Evolutionary conservation across 2,113 vertebrate species (phyloP), one percentile per base, ranked within the genome.

Genomic region (human): DNA sequence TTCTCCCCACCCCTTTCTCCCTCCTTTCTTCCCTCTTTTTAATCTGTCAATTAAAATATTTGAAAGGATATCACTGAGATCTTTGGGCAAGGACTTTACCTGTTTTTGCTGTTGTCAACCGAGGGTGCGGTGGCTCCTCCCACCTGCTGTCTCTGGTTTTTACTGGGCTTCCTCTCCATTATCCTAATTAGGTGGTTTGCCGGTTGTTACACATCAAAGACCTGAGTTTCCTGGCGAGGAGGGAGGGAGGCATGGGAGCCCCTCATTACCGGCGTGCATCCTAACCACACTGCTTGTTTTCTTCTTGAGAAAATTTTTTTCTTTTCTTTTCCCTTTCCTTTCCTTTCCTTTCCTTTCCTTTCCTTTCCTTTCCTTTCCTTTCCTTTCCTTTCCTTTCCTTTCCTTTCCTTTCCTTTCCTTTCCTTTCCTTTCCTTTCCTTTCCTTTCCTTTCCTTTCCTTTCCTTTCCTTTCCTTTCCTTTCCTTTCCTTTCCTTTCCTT

Each of bases 131-230:
- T 89, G 97, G 93, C 97, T 96, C 61, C 93, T 92, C 97, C 98
- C 98, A 97, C 97, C 97, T 72, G 95, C 35, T 95, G 93, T 95
- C 90, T 68, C 66, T 93, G 55, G 0, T 0, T 32, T 95, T 97
- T 96, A 75, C 92, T 97, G 97, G 93, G 78, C 10, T 96, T 95
- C 87, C 94, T 97, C 96, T 91, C 78, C 6, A 55, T 96, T 95
- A 97, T 97, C 97, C 98, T 98, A 97, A 98, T 98, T 98, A 98
- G 97, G 97, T 96, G 88, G 40, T 89, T 94, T 89, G 94, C 96
- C 97, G 98, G 97, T 92, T 95, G 96, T 94, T 93, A 81, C 89
- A 98, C 97, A 97, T 98, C 98, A 98, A 97, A 98, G 98, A 50
- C 94, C 82, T 89, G 76, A n/a, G 89, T 96, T 98, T 98, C 96